phyloP scores from a whole-genome alignment of 1,140 invertebrate genomes.

The Drosophila carrolli region DNA sequence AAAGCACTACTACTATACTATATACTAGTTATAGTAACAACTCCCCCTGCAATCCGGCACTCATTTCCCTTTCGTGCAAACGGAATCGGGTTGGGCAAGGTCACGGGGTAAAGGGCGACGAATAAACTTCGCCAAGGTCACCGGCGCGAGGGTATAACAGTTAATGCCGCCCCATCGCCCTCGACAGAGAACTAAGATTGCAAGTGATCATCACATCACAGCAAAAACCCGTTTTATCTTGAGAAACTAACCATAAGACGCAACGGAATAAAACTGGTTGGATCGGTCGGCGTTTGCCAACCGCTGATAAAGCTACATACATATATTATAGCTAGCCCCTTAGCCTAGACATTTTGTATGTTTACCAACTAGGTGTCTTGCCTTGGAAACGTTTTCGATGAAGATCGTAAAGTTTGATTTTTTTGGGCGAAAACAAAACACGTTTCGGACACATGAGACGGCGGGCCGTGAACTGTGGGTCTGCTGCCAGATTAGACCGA shows the following conservation, averaged over 20 bases:
- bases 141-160: constrained; percentile 32
- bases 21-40: background rate
- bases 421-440: constrained; percentile 27
- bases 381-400: constrained; percentile 40
- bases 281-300: constrained; percentile 8
- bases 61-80: constrained; percentile 4
- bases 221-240: constrained; percentile 38
- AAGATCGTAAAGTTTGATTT: constrained; percentile 28
- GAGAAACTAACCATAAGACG: constrained; percentile 24
- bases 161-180: constrained; percentile 3
- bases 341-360: constrained; percentile 18
- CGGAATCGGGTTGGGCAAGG: constrained; percentile 29
- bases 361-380: constrained; percentile 12
- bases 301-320: constrained; percentile 21
- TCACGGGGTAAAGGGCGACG: constrained; percentile 26
- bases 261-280: constrained; percentile 43
- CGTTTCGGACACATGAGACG: constrained; percentile 27
- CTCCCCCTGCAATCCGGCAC: background rate
- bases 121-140: constrained; percentile 37
- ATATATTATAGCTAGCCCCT: background rate
- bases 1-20: background rate
- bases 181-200: constrained; percentile 5
- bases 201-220: constrained; percentile 18
- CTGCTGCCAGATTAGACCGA: constrained; percentile 18
- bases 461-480: constrained; percentile 17